These are phyloP conservation scores for Reticulitermes speratus DNA, from an alignment of 1,140 invertebrate species.

Conservation along the genomic window DNA sequence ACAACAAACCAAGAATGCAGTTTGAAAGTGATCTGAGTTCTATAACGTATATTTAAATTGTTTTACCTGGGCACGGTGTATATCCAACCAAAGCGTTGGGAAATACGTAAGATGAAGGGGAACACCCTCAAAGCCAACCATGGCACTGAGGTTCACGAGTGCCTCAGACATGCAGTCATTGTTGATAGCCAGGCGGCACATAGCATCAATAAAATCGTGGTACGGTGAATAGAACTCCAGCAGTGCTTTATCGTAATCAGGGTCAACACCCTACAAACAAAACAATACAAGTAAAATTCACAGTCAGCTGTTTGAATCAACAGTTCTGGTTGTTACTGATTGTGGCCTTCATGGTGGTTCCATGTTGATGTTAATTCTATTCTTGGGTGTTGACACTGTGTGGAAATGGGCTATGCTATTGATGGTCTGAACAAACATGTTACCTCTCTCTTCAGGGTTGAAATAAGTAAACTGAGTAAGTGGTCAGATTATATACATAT, in stretches of 20 bases:
- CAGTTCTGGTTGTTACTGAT: not conserved
- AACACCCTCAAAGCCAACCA: constrained; percentile 83
- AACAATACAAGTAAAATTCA: not conserved
- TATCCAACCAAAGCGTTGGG: constrained; percentile 81
- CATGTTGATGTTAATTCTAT: too few relatives aligned
- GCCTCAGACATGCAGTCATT: constrained; percentile 76
- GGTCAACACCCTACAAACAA: constrained; percentile 63
- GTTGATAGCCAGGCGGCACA: constrained; percentile 84
- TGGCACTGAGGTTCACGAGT: constrained; percentile 76
- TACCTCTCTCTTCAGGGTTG: too few relatives aligned
- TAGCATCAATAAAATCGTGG: constrained; percentile 81
- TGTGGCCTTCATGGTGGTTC: too few relatives aligned
- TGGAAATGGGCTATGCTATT: too few relatives aligned
- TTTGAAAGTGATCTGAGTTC: too few relatives aligned
- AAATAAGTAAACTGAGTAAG: too few relatives aligned
- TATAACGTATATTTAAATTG: too few relatives aligned
- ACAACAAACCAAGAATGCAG: too few relatives aligned
- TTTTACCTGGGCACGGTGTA: constrained; percentile 67
- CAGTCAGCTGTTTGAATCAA: not conserved
- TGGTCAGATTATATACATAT: too few relatives aligned
- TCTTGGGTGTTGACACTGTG: too few relatives aligned
- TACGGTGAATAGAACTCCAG: constrained; percentile 79
- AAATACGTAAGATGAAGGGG: constrained; percentile 80
- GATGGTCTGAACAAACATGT: too few relatives aligned
- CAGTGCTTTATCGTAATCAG: constrained; percentile 74